phyloP scores from a whole-genome alignment of 2,113 vertebrate genomes.

The Eurypyga helias region DNA sequence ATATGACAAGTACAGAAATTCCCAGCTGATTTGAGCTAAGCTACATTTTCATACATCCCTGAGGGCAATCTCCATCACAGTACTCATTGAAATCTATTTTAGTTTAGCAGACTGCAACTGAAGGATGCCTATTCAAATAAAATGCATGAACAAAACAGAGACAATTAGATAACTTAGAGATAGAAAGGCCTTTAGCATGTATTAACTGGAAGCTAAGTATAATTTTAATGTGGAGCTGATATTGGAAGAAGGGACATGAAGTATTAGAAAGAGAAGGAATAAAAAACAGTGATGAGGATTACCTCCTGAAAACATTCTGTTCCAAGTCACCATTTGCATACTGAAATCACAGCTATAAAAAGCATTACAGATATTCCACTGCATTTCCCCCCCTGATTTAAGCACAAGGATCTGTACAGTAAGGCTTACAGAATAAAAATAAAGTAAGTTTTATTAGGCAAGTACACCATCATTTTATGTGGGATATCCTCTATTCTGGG shows the following conservation, averaged over 20 bases:
- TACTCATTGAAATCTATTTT: conserved; percentile 33
- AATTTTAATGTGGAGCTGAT: not conserved
- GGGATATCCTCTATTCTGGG: conserved; percentile 3
- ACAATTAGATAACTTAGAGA: not conserved
- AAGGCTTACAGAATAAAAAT: not conserved
- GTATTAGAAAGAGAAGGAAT: not conserved
- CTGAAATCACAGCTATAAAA: conserved; percentile 24
- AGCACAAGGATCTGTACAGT: not conserved
- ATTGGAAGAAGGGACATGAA: not conserved
- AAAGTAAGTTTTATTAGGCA: not conserved
- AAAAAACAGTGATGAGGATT: not conserved
- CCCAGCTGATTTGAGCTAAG: conserved; percentile 50
- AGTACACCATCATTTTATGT: not conserved
- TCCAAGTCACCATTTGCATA: not conserved
- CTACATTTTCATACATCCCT: conserved; percentile 51
- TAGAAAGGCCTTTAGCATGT: not conserved
- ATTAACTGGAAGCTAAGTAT: not conserved
- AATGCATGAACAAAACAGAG: conserved; percentile 15
- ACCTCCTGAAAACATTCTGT: not conserved
- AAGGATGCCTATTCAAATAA: conserved; percentile 43
- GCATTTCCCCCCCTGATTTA: not conserved
- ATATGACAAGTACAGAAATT: conserved; percentile 57
- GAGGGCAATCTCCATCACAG: conserved; percentile 20
- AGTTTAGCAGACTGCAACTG: not conserved
- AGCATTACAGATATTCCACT: not conserved